Percentiles rank a stretch among this genome's conserved stretches.
These are phyloP conservation scores for Scelioninae gen. 1 DNA, from an alignment of 2,888 invertebrate species.

Conservation along the genomic window DNA sequence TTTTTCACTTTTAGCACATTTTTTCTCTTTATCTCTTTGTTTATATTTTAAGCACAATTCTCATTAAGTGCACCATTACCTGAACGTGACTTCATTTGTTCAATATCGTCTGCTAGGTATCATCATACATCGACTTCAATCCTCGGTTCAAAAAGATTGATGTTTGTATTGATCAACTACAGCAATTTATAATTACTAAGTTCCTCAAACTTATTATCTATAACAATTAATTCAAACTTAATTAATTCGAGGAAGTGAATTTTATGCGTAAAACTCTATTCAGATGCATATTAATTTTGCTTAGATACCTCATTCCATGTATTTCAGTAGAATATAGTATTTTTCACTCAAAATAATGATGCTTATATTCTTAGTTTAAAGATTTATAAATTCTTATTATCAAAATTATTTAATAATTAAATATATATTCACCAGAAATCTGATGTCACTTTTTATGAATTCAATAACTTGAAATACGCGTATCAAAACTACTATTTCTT, in stretches of 20 bases:
- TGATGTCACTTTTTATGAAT: no score
- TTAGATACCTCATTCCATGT: no score
- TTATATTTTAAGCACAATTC: constrained; percentile 48
- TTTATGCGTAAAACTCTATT: neutral
- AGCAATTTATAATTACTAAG: neutral
- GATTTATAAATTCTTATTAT: no score
- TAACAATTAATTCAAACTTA: neutral
- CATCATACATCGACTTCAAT: constrained; percentile 24
- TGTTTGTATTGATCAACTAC: constrained; percentile 23
- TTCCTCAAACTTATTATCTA: neutral
- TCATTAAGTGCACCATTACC: constrained; percentile 32
- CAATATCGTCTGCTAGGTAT: constrained; percentile 37
- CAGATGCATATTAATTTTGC: no score
- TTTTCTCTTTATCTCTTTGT: constrained; percentile 41
- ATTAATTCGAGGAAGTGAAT: no score
- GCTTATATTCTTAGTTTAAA: no score
- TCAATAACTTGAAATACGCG: no score
- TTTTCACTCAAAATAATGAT: no score
- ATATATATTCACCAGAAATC: no score
- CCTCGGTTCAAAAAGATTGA: constrained; percentile 10
- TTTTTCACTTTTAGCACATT: constrained; percentile 21
- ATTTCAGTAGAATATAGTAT: no score
- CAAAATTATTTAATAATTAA: no score
- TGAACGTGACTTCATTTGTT: constrained; percentile 51
- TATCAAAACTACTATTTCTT: no score